Base-by-base conservation (phyloP, 1,140 invertebrate genomes). In the Hirudo medicinalis region DNA sequence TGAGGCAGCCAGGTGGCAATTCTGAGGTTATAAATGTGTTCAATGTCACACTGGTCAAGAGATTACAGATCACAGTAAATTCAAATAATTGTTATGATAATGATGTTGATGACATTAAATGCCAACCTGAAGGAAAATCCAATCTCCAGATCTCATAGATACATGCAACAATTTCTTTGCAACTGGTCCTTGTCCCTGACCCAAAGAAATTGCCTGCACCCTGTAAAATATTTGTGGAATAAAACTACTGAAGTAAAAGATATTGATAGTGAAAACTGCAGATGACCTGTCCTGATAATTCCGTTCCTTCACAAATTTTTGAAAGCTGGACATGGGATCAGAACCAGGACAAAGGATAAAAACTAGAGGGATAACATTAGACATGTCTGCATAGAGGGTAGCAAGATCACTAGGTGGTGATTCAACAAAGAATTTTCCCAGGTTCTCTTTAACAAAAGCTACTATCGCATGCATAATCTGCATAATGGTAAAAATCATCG, bases 401-500 rank as follows among this genome's bases (percentile, higher is more conserved):
- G 86, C 82, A 11, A 92, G 79, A 57, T 86, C 86, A 3, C 87
- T 86, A 72, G 86, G 85, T 49, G 86, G 87, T 74, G 88, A 89
- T 80, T 92, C 90, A 13, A 91, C 87, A 79, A 92, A 93, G 67
- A 85, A 82, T 70, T 86, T 81, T 0, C 91, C 91, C 2, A 92
- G 84, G 73, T 89, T 89, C 13, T 82, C 82, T 74, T 86, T 85
- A 0, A 93, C 88, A 79, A 89, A 93, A 73, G 90, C 86, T 1
- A 88, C 89, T 19, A 91, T 87, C 3, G 87, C 89, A 77, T 89
- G 88, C 8, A 91, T 86, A 15, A 92, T 82, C 79, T 85, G 77
- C 0, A 78, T 74, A 76, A 22, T 36, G 54, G 54, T 57, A 25
- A 4, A 25, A 57, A 25, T 9, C 25, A 57, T 6, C 57, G 13